These are phyloP conservation scores for Sturnira hondurensis DNA, from an alignment of 2,113 vertebrate genomes.

Conservation along the genomic window DNA sequence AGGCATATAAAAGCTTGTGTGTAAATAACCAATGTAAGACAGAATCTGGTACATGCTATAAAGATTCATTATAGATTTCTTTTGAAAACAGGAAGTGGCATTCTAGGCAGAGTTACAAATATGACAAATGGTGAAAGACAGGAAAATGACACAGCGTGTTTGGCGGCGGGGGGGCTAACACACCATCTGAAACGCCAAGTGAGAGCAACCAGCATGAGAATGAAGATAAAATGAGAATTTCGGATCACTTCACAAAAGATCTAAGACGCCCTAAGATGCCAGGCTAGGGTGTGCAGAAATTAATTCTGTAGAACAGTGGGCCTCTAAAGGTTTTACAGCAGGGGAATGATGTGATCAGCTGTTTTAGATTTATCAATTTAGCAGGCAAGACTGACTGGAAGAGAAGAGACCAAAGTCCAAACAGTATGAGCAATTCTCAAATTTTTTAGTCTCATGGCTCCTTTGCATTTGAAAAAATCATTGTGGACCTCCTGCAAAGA, in stretches of 20 bases:
- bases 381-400: not conserved
- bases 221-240: not conserved
- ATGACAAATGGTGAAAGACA: not conserved
- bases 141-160: not conserved
- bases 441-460: not conserved
- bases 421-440: not conserved
- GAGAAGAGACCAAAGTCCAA: not conserved
- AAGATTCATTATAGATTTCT: not conserved
- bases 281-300: rapidly evolving
- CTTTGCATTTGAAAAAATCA: not conserved
- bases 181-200: not conserved
- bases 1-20: not conserved
- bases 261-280: not conserved
- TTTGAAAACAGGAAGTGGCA: not conserved
- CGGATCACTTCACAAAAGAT: not conserved
- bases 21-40: not conserved
- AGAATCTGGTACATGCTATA: not conserved
- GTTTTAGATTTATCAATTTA: not conserved
- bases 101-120: not conserved
- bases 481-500: not conserved
- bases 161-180: too few species aligned
- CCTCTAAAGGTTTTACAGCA: not conserved
- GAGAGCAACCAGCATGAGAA: not conserved
- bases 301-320: not conserved
- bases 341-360: not conserved